Evolutionary conservation across 2,797 vertebrate genomes (phyloP).

Genomic region (Anolis apletophallus): DNA sequence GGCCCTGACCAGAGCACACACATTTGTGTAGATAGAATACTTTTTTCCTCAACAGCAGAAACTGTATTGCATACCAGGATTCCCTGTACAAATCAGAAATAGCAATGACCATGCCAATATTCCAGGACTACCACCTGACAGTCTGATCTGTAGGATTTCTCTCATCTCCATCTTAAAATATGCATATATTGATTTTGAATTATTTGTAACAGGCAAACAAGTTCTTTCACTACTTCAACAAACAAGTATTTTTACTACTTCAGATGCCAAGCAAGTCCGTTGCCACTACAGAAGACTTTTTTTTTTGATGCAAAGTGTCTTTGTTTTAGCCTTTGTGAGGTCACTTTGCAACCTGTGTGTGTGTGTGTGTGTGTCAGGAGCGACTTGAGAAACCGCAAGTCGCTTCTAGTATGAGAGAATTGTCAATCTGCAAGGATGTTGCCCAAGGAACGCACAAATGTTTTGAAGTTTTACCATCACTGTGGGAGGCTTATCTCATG

Average conservation of each 20-base stretch:
- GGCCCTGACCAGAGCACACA: too few relatives aligned
- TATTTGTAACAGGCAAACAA: neutral
- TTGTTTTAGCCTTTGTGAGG: constrained; percentile 19
- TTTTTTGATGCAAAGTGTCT: neutral
- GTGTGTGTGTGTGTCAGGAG: too few relatives aligned
- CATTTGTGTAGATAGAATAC: too few relatives aligned
- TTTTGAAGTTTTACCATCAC: too few relatives aligned
- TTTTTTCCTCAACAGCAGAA: neutral
- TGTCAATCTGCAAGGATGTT: too few relatives aligned
- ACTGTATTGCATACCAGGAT: neutral
- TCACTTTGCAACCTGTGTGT: constrained; percentile 62
- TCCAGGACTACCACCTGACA: neutral
- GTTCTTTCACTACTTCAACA: neutral
- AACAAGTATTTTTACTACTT: neutral
- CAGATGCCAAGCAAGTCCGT: neutral
- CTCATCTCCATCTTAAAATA: too few relatives aligned
- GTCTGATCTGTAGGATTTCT: neutral
- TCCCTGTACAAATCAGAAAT: neutral
- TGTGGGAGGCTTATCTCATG: too few relatives aligned
- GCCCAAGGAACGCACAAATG: too few relatives aligned
- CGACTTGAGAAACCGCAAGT: too few relatives aligned
- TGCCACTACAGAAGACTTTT: neutral
- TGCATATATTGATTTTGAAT: too few relatives aligned
- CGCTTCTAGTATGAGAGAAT: too few relatives aligned
- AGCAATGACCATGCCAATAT: too few relatives aligned